Base-by-base conservation (phyloP, 2,113 vertebrate genomes). In the Hystrix brachyura region DNA sequence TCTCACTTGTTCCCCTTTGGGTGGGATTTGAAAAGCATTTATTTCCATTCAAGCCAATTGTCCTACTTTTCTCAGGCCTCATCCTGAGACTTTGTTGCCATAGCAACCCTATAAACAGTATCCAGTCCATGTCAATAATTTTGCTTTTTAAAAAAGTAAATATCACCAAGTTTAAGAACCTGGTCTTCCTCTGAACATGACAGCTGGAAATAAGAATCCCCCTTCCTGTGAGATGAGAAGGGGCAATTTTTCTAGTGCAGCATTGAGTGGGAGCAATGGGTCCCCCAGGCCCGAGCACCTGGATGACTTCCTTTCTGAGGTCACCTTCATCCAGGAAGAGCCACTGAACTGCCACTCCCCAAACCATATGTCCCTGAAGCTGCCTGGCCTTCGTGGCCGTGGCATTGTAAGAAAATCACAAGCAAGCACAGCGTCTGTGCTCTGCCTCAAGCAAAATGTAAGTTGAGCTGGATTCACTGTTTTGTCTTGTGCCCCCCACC, bases 21-120 rank as follows among this genome's bases (percentile, higher is more conserved):
- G 32, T 90, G 79, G 46, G 25, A 81, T 96, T 84, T 88, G 60
- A 82, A 82, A 86, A 85, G 23, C 60, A 51, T 84, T 53, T 78
- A 53, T 51, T 60, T 48, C 57, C 43, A 94, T 34, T 29, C 80
- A 82, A n/a, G 89, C 67, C 78, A 74, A 3, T 91, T 80, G 46
- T 93, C 23, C 29, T 53, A 0, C 38, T 84, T 76, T 87, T 76
- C 82, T 95, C 57, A 83, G 87, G 32, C 38, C 43, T 97, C 48
- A 55, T 59, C 46, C 29, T 87, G 64, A 60, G 82, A 64, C 48
- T 65, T 69, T 19, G 64, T 94, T 96, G 15, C 81, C 76, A 51
- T n/a, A 67, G 74, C 57, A 81, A 87, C 84, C 23, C 17, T 55
- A 25, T 91, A 94, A 95, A 92, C 51, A 94, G 38, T 17, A 10